Evolutionary conservation across 1,140 invertebrate genomes (phyloP), one percentile per base, ranked within the genome.

Genomic region (Calephelis nemesis): DNA sequence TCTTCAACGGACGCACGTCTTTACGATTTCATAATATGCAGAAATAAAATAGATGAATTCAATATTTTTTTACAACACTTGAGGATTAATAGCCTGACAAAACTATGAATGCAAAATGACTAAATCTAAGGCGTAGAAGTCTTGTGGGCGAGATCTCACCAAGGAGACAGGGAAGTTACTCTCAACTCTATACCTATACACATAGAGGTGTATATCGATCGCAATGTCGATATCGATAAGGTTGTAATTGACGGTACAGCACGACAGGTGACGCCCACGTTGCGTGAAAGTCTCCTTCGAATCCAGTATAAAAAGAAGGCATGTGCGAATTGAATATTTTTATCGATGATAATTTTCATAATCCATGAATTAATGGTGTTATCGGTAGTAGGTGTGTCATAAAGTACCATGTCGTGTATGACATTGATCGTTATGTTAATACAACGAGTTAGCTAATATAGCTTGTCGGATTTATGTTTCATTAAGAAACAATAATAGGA

Each of bases 181-280:
- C 39, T 13, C 39, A 9, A 54, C 40, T 42, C 52, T 65, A 65
- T 62, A 45, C 7, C 7, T 42, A 63, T n/a, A 11, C 4, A 3
- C 54, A 39, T 71, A 68, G 67, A 47, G 69, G 50, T 11, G 13
- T 30, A 15, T 66, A 62, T 71, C 10, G 30, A 12, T 60, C 12
- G 7, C 30, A 13, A 7, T 6, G 30, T 8, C 12, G 40, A 49
- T 66, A 63, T 48, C 42, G n/a, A 30, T 52, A 11, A 62, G 10
- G 49, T 19, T 47, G 65, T 48, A 64, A 50, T 60, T 19, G 40
- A 62, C 71, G 71, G 73, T 74, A 75, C 48, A 63, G 71, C 66
- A 70, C 71, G 74, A 73, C 74, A 75, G 71, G 74, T 75, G 74
- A 75, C 74, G 68, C 70, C 73, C 73, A 74, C 73, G 47, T 67